phyloP scores from a whole-genome alignment of 1,140 invertebrate species.

The Neodiprion pinetum region DNA sequence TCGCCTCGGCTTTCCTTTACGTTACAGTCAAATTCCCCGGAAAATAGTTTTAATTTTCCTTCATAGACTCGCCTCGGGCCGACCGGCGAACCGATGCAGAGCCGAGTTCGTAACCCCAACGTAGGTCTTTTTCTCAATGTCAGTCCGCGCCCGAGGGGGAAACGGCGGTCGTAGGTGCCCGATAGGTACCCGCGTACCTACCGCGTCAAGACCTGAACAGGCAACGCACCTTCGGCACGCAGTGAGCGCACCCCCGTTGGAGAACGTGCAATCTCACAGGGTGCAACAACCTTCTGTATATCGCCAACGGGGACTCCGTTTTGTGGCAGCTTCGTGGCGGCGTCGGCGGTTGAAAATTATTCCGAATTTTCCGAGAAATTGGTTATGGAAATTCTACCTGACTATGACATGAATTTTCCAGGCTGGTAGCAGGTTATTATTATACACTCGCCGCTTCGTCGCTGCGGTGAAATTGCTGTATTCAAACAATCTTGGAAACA shows the following conservation, averaged over 20 bases:
- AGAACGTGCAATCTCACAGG: slow-evolving; percentile 35
- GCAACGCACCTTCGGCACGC: neutral
- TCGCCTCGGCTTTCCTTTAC: too few relatives aligned
- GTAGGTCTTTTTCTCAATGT: slow-evolving; percentile 24
- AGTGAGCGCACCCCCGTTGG: slow-evolving; percentile 13
- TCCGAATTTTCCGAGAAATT: too few relatives aligned
- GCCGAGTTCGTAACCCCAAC: neutral
- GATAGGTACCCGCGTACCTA: neutral
- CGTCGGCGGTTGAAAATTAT: too few relatives aligned
- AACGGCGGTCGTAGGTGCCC: slow-evolving; percentile 7
- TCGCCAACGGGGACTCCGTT: neutral
- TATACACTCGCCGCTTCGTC: too few relatives aligned
- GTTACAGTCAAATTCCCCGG: too few relatives aligned
- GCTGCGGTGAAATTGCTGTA: too few relatives aligned
- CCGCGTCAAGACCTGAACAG: neutral
- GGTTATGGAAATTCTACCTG: too few relatives aligned
- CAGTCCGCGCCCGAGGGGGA: slow-evolving; percentile 25
- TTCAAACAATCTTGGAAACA: too few relatives aligned
- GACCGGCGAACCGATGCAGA: neutral
- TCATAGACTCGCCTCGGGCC: neutral
- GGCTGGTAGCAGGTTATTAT: too few relatives aligned
- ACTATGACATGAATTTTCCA: too few relatives aligned
- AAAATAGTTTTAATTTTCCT: too few relatives aligned
- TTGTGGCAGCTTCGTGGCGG: neutral
- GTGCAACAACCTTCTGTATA: slow-evolving; percentile 35